Evolutionary conservation across 2,888 invertebrate species (phyloP), one percentile per base, ranked within the genome.

Genomic region (Melangyna quadrimaculata): DNA sequence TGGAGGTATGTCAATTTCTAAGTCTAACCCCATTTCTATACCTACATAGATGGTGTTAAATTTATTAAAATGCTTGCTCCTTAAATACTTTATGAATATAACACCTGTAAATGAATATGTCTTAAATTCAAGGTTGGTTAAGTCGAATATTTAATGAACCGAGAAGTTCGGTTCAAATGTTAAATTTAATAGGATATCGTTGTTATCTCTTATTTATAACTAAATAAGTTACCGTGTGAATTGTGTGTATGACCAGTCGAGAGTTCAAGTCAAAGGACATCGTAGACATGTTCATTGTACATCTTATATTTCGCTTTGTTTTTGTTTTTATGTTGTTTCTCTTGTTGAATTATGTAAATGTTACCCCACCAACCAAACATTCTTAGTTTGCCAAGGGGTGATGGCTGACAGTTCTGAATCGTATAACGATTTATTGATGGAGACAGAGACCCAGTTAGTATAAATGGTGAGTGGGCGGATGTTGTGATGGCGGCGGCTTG

Each of bases 391-490:
- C 43, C 43, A 27, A 37, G 1, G 4, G n/a, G n/a, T 17, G 19
- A 8, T 29, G 65, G 45, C 19, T 51, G 67, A 67, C 32, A 32
- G 35, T 35, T 1, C 35, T 35, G 67, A 32, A 51, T 67, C 24
- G 14, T 37, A 48, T 37, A 67, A 67, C 67, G 67, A 67, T 67
- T 67, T 67, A 67, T 67, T 67, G 67, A 67, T 67, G 51, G 22
- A 35, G 51, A 35, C 51, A 35, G 22, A 67, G 19, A 57, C 22
- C 19, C 40, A 4, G 59, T 24, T 24, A 32, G 27, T 27, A 27
- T 6, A 40, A 2, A 24, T n/a, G 24, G 19, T 35, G 3, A 14
- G 8, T 12, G 22, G n/a, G 22, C 8, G 14, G 61, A 14, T 35
- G 35, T 35, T 19, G 19, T 9, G 17, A 12, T 1, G 40, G 61